These are phyloP conservation scores for Muscicapa striata DNA, from an alignment of 2,797 vertebrate genomes.

Conservation along the genomic window DNA sequence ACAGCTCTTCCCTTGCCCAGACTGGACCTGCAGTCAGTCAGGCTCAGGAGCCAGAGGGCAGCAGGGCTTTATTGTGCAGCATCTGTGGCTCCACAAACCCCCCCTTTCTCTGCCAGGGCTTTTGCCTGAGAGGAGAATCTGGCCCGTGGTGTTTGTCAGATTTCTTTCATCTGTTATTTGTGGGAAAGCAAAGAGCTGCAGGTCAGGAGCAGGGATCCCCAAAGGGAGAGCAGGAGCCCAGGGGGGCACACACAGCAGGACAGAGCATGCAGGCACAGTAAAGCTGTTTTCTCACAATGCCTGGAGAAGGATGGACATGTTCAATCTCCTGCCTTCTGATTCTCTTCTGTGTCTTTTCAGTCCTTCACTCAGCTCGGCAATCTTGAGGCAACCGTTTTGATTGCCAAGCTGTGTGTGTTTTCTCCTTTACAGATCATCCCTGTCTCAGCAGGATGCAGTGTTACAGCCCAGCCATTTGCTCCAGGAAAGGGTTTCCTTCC, in stretches of 20 bases:
- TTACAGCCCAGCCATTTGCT: constrained; percentile 57
- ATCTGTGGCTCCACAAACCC: background rate
- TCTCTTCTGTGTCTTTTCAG: background rate
- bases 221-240: background rate
- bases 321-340: constrained; percentile 5
- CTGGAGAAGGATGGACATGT: background rate
- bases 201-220: background rate
- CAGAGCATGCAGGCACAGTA: background rate
- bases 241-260: background rate
- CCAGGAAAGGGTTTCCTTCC: constrained; percentile 58
- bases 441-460: constrained; percentile 29
- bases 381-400: constrained; percentile 54
- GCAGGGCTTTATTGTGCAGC: background rate
- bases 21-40: background rate
- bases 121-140: background rate
- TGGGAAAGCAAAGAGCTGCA: background rate
- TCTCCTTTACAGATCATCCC: constrained; percentile 3
- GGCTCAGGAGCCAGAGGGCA: background rate
- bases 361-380: background rate
- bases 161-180: background rate
- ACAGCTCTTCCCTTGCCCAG: background rate
- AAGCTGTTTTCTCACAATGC: background rate
- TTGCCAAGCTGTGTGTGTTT: background rate
- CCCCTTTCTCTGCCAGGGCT: background rate
- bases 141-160: background rate